A percentile compares a stretch with the other conserved stretches of the same genome.
phyloP scores from a whole-genome alignment of 2,113 vertebrate genomes.

The Trematocara nigrifrons region DNA sequence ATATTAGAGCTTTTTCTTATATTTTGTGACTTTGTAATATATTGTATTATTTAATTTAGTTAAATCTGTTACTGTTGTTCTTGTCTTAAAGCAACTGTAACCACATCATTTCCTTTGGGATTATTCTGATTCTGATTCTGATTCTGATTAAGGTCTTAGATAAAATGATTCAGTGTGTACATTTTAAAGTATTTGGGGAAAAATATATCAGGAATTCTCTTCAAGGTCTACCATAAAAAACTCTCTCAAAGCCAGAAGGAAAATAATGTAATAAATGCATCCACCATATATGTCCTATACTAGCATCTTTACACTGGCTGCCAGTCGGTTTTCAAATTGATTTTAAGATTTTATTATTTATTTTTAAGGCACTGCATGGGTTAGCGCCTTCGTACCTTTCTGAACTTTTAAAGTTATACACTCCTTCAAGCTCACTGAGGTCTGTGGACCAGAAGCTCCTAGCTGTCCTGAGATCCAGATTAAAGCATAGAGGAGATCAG shows the following conservation, averaged over 20 bases:
- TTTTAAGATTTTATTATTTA: not conserved
- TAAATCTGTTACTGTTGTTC: not conserved
- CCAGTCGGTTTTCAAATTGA: not conserved
- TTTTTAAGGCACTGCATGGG: not conserved
- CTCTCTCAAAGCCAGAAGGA: not conserved
- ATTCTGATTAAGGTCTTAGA: not conserved
- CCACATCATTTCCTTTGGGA: not conserved
- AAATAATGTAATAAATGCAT: not conserved
- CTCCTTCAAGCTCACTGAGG: not conserved
- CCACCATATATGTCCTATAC: not conserved
- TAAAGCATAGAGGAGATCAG: not conserved
- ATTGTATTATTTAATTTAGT: not conserved
- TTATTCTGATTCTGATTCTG: not conserved
- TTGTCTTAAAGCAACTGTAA: not conserved
- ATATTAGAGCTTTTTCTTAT: not conserved
- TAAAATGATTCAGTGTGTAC: not conserved
- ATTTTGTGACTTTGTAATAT: not conserved
- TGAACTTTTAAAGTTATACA: not conserved
- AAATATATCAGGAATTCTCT: not conserved
- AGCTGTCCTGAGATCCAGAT: not conserved
- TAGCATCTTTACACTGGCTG: rapidly evolving
- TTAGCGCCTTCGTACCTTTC: not conserved
- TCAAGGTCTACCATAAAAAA: not conserved
- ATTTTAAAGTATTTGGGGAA: not conserved
- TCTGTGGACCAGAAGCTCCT: not conserved